Percentiles rank a stretch among this genome's conserved stretches.
Conservation (phyloP, 23 tunicate genomes). For the Oikopleura albicans region DNA sequence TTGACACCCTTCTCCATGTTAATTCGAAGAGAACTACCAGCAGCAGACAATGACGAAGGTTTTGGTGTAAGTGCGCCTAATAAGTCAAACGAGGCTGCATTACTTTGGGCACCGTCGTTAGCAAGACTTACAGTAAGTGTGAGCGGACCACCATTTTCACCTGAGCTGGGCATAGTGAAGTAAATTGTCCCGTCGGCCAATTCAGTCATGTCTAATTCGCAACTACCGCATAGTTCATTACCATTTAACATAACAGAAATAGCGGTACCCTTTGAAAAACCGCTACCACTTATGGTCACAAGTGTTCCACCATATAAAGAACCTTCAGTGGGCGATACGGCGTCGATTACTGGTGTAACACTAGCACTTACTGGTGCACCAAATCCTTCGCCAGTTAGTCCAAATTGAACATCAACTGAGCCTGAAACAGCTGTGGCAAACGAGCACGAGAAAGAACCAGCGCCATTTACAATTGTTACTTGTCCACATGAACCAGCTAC, state of each 20-base stretch:
- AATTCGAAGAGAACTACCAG: background rate
- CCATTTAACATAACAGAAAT: background rate
- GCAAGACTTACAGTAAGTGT: background rate
- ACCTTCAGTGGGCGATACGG: background rate
- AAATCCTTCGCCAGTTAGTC: background rate
- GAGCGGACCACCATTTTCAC: background rate
- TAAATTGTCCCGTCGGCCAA: background rate
- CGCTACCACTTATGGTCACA: background rate
- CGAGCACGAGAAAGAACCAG: background rate
- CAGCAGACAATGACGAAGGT: background rate
- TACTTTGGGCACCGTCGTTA: background rate
- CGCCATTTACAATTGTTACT: background rate
- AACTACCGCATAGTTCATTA: background rate
- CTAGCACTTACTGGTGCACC: background rate
- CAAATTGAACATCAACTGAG: background rate
- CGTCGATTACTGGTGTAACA: background rate
- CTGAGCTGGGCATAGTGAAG: background rate
- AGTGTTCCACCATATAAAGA: background rate
- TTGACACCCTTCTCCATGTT: constrained; percentile 15
- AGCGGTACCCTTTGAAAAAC: background rate
- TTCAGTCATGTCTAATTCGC: background rate
- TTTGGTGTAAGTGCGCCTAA: background rate
- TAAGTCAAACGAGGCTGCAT: background rate
- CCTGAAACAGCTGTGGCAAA: background rate
- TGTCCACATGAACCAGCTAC: background rate